Conservation (phyloP, 2,113 vertebrate species). For the Sylvia atricapilla region DNA sequence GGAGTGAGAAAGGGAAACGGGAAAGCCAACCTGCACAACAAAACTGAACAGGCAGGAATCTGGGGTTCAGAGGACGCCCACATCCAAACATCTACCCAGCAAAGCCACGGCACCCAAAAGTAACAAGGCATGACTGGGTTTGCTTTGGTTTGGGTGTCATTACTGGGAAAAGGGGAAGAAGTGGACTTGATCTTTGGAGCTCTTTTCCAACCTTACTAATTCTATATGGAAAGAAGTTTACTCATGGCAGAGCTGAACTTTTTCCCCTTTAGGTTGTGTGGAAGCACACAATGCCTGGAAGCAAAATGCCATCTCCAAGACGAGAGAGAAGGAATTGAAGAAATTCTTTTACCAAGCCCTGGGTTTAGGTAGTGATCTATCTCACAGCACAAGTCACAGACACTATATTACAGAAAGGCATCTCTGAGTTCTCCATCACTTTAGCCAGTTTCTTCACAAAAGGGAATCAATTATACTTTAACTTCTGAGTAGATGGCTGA, state of each 20-base stretch:
- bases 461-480: background rate
- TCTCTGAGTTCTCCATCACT: background rate
- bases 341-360: background rate
- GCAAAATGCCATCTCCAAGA: background rate
- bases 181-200: background rate
- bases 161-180: background rate
- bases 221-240: background rate
- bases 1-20: rapidly evolving
- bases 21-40: background rate
- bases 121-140: background rate
- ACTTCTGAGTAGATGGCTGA: background rate
- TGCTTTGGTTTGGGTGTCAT: background rate
- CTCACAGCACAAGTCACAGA: background rate
- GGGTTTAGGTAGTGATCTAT: background rate
- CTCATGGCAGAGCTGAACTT: background rate
- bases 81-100: rapidly evolving
- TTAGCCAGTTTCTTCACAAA: background rate
- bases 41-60: background rate
- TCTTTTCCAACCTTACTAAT: background rate
- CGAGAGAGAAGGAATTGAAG: background rate
- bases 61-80: background rate
- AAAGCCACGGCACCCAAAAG: background rate
- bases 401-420: background rate
- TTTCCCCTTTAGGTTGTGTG: rapidly evolving
- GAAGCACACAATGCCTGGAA: background rate